Percentiles rank a stretch among this genome's conserved stretches.
Evolutionary conservation across 2,113 vertebrate genomes (phyloP).

Genomic region (Speoplatyrhinus poulsoni): DNA sequence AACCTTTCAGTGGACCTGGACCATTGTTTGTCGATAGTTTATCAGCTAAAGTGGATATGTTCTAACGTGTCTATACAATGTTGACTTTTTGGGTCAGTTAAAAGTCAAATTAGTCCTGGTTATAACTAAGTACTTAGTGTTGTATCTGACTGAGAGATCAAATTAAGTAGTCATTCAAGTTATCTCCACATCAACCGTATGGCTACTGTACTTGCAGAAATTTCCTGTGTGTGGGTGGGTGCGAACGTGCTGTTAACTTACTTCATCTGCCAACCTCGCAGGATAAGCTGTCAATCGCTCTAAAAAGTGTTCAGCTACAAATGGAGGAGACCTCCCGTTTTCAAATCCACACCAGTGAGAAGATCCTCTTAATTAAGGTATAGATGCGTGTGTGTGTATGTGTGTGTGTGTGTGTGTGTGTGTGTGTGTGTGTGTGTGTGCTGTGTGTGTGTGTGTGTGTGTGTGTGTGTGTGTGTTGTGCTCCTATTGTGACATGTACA

Average conservation of each 20-base stretch:
- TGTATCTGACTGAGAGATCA: conserved; percentile 15
- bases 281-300: conserved; percentile 64
- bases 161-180: conserved; percentile 16
- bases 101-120: conserved; percentile 1
- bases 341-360: conserved; percentile 66
- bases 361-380: conserved; percentile 72
- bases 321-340: conserved; percentile 55
- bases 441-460: neutral
- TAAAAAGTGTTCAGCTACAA: conserved; percentile 63
- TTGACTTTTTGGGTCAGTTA: conserved; percentile 17
- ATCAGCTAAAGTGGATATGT: conserved; percentile 4
- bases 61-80: conserved; percentile 17
- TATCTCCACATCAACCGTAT: conserved; percentile 12
- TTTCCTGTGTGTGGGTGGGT: conserved; percentile 26
- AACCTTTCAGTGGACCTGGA: conserved; percentile 15
- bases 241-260: neutral
- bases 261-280: conserved; percentile 29
- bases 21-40: conserved; percentile 5
- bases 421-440: neutral
- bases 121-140: conserved; percentile 22
- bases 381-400: neutral
- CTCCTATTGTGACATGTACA: too few species aligned
- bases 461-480: neutral
- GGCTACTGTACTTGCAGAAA: neutral
- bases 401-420: neutral